Evolutionary conservation across 2,113 vertebrate species (phyloP), one percentile per base, ranked within the genome.

Genomic region (Ciconia stormi): DNA sequence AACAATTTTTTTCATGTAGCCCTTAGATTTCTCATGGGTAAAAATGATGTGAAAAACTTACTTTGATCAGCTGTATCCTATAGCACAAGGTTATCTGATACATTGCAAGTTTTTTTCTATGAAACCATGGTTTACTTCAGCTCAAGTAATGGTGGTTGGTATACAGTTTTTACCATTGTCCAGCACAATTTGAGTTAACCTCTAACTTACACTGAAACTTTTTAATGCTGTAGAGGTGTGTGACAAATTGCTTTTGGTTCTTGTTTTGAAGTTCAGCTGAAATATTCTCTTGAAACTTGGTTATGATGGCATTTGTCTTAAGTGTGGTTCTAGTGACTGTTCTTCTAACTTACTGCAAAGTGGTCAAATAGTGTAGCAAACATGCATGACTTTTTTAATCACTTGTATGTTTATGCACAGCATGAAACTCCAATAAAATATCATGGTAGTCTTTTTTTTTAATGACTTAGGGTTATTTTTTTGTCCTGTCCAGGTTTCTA

Each of bases 371-470:
- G 97, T 65, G 61, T 97, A 98, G 94, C 90, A 94, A 93, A 90
- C 46, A 49, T 97, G 98, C 98, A 98, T 98, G 98, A 72, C 56
- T 81, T 90, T 95, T 87, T 91, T 91, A 56, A 82, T 96, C 74
- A 94, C 69, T 87, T 96, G 96, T 97, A 97, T 97, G 95, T 97
- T 97, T 95, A 95, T 83, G 90, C 82, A 94, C 86, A 97, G 97
- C 97, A 98, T 98, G 98, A 71, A 93, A 89, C 50, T 88, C 97
- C 89, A 98, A 98, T 98, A 98, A 98, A 98, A 59, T 94, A 96
- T 89, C 84, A 92, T 83, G 70, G 84, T 97, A 96, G 96, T 59
- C 15, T 82, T 62, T 81, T 95, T 95, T 71, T 29, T 53, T 26
- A 87, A 89, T 52, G 69, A 85, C n/a, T 73, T 52, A 40, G 0